Evolutionary conservation across 2,888 invertebrate species (phyloP).

Genomic region (Scrobipalpa costella): DNA sequence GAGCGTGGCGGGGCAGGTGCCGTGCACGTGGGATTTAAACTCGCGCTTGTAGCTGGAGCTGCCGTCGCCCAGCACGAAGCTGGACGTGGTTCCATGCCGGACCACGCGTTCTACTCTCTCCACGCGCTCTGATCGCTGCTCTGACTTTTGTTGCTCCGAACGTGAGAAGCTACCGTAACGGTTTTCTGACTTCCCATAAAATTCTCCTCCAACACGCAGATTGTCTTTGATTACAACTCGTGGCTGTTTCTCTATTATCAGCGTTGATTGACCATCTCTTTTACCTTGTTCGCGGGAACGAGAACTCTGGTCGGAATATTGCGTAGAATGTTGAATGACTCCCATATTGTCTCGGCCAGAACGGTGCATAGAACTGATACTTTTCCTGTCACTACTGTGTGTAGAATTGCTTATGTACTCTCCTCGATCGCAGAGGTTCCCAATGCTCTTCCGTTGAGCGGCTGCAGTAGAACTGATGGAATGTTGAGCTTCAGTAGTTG

Average conservation of each 20-base stretch:
- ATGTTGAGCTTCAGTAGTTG: conserved; percentile 87
- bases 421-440: conserved; percentile 88
- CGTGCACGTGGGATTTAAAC: conserved; percentile 85
- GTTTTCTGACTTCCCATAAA: conserved; percentile 87
- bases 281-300: conserved; percentile 58
- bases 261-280: conserved; percentile 79
- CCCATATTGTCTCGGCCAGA: conserved; percentile 81
- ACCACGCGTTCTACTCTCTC: conserved; percentile 82
- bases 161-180: conserved; percentile 86
- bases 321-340: conserved; percentile 68
- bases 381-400: conserved; percentile 86
- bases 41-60: conserved; percentile 88
- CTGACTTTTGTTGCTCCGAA: conserved; percentile 64
- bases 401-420: conserved; percentile 84
- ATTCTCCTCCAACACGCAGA: conserved; percentile 86
- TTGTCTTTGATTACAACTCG: conserved; percentile 84
- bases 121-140: conserved; percentile 78
- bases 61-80: conserved; percentile 87
- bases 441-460: conserved; percentile 90
- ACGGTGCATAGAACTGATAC: conserved; percentile 89
- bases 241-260: conserved; percentile 82
- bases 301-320: conserved; percentile 59
- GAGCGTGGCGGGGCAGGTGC: conserved; percentile 90
- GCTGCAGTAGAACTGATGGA: conserved; percentile 87
- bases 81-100: conserved; percentile 85